Evolutionary conservation across 2,797 vertebrate species (phyloP).

Genomic region (Cynodonichthys magdalenae): DNA sequence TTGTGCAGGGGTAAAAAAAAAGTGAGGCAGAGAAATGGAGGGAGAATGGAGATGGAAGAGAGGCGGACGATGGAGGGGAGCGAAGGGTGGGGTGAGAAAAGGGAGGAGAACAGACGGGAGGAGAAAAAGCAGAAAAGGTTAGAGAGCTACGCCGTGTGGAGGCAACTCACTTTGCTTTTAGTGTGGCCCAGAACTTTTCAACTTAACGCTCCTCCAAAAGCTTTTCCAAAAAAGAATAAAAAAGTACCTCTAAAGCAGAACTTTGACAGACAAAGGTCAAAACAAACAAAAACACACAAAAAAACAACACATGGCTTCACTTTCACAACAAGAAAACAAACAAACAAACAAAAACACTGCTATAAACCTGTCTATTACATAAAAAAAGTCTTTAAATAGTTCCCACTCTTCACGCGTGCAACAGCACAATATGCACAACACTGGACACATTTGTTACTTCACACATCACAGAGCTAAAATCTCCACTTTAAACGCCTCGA

Average conservation of each 20-base stretch:
- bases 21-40: conserved; percentile 42
- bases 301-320: conserved; percentile 16
- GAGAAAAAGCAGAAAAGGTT: conserved; percentile 65
- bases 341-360: too few relatives aligned
- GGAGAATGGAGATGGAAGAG: conserved; percentile 61
- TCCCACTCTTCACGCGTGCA: conserved; percentile 26
- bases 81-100: conserved; percentile 33
- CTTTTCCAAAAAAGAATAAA: conserved; percentile 25
- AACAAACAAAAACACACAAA: conserved; percentile 2
- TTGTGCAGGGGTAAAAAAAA: conserved; percentile 16
- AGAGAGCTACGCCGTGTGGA: conserved; percentile 42
- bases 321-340: conserved; percentile 33
- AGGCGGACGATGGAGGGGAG: conserved; percentile 45
- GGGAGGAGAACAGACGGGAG: conserved; percentile 51
- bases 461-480: conserved; percentile 10
- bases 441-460: conserved; percentile 41
- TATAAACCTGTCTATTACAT: neutral
- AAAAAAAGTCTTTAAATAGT: conserved; percentile 6
- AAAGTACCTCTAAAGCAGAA: conserved; percentile 21
- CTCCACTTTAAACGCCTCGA: conserved; percentile 11
- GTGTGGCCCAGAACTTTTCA: conserved; percentile 29
- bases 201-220: conserved; percentile 27
- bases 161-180: conserved; percentile 42
- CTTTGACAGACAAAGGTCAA: conserved; percentile 35
- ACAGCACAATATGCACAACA: conserved; percentile 34